phyloP scores from a whole-genome alignment of 2,113 vertebrate genomes.

The Serilophus lunatus region DNA sequence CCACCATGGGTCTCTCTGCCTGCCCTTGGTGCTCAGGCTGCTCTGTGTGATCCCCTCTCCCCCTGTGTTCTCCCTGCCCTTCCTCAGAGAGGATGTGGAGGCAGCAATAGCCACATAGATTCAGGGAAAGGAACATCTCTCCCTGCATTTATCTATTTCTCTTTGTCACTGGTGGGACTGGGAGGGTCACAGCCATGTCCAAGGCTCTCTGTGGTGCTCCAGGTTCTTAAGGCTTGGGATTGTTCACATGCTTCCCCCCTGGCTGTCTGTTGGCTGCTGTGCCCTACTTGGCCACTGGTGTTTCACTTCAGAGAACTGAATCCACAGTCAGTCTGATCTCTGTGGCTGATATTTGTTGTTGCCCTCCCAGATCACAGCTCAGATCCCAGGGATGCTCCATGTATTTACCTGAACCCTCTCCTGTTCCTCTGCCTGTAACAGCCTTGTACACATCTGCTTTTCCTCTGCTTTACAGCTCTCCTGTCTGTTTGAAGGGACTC shows the following conservation, averaged over 20 bases:
- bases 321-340: neutral
- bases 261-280: neutral
- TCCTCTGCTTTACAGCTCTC: neutral
- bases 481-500: fast-evolving
- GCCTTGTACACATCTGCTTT: neutral
- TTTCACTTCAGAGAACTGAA: neutral
- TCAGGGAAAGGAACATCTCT: fast-evolving
- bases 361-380: neutral
- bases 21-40: fast-evolving
- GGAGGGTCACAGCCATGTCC: neutral
- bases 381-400: neutral
- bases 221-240: neutral
- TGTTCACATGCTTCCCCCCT: fast-evolving
- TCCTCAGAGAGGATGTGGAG: neutral
- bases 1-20: fast-evolving
- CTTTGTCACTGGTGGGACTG: neutral
- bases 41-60: neutral
- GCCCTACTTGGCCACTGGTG: neutral
- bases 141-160: neutral
- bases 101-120: fast-evolving
- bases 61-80: neutral
- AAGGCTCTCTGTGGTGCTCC: neutral
- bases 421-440: neutral
- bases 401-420: neutral
- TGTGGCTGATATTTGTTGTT: neutral